Percentiles rank a stretch among this genome's conserved stretches.
These are phyloP conservation scores for Dusona sp. DNA, from an alignment of 2,888 invertebrate species.

Conservation along the genomic window DNA sequence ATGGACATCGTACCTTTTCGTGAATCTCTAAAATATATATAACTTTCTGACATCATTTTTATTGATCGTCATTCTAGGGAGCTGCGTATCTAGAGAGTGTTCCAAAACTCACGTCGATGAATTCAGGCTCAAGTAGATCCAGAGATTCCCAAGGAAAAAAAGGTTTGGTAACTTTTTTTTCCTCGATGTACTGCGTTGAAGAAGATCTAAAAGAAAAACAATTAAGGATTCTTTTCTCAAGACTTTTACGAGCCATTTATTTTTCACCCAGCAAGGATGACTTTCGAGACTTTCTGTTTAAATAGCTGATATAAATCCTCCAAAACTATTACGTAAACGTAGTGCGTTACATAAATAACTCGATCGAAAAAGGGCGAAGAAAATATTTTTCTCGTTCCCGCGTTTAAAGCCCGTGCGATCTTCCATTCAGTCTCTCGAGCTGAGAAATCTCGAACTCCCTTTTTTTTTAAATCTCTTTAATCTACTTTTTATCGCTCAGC, in stretches of 20 bases:
- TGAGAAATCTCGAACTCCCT: slow-evolving; percentile 31
- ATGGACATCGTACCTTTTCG: background rate
- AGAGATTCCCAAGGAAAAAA: no score
- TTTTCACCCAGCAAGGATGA: background rate
- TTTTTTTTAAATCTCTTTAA: slow-evolving; percentile 65
- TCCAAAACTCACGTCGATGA: no score
- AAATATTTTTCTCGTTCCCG: slow-evolving; percentile 49
- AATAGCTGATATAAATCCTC: slow-evolving; percentile 4
- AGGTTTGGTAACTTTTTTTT: no score
- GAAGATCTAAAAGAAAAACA: background rate
- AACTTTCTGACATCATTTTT: background rate
- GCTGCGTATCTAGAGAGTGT: background rate
- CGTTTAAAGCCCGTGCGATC: background rate
- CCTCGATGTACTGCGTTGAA: background rate
- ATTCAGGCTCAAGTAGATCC: no score
- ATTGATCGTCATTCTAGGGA: background rate
- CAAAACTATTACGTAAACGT: slow-evolving; percentile 29
- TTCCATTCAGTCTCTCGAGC: background rate
- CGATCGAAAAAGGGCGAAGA: slow-evolving; percentile 37
- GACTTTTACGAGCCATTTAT: background rate
- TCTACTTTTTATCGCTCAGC: slow-evolving; percentile 58
- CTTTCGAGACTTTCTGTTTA: background rate
- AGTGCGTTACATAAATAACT: slow-evolving; percentile 46
- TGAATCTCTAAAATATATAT: background rate
- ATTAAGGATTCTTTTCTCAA: background rate